These are phyloP conservation scores for Tribolium madens DNA, from an alignment of 1,140 invertebrate genomes.

Conservation along the genomic window DNA sequence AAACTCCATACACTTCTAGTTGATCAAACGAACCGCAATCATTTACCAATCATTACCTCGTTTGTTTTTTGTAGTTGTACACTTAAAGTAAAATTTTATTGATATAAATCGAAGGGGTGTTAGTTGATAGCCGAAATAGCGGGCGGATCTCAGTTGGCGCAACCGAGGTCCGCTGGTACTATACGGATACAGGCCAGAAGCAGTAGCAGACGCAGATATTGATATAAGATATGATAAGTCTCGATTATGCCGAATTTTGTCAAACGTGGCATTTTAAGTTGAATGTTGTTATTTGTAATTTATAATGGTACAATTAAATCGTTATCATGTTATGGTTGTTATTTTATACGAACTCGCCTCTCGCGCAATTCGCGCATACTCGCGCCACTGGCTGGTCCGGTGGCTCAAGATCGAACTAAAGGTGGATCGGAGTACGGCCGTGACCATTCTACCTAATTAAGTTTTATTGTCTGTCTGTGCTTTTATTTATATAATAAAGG, in stretches of 20 bases:
- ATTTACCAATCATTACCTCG: conserved; percentile 25
- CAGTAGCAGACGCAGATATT: conserved; percentile 36
- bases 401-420: conserved; percentile 47
- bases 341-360: conserved; percentile 61
- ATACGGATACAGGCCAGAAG: conserved; percentile 13
- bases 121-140: conserved; percentile 26
- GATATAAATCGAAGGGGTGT: conserved; percentile 55
- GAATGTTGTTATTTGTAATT: conserved; percentile 65
- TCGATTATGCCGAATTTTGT: conserved; percentile 62
- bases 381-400: conserved; percentile 53
- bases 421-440: conserved; percentile 53
- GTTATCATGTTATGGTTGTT: conserved; percentile 65
- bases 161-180: not conserved
- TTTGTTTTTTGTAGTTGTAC: conserved; percentile 33
- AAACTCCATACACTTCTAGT: conserved; percentile 62
- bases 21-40: conserved; percentile 53
- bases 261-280: conserved; percentile 62
- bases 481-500: conserved; percentile 64
- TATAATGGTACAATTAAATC: conserved; percentile 60
- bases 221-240: conserved; percentile 40
- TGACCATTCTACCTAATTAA: conserved; percentile 56
- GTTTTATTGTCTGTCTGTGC: conserved; percentile 61
- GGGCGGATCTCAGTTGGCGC: not conserved
- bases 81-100: conserved; percentile 21
- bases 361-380: conserved; percentile 34